Evolutionary conservation across 1,140 invertebrate genomes (phyloP).

Genomic region (Pseudomyrmex dendroicus): DNA sequence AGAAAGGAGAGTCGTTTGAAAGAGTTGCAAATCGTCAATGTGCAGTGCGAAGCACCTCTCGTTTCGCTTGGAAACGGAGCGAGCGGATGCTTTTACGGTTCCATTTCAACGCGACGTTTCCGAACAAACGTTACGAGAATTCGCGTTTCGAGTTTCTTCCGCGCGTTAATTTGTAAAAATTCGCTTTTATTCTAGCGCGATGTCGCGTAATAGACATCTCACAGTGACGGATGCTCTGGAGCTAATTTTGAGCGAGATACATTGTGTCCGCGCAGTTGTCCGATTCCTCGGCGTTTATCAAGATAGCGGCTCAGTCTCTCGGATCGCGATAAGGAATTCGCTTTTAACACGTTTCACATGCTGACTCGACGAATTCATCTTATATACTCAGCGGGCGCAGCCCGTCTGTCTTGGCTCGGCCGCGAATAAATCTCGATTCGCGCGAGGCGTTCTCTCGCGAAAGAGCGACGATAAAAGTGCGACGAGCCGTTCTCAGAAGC

Average conservation of each 20-base stretch:
- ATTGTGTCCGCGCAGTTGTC: background rate
- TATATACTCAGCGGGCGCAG: background rate
- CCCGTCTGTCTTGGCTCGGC: constrained; percentile 15
- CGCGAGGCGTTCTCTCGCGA: constrained; percentile 26
- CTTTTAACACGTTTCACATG: constrained; percentile 11
- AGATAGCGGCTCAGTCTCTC: constrained; percentile 14
- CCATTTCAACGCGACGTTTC: constrained; percentile 21
- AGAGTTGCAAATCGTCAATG: background rate
- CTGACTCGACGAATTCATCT: constrained; percentile 17
- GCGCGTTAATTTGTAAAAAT: constrained; percentile 22
- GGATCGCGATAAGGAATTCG: constrained; percentile 35
- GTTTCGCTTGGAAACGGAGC: constrained; percentile 11
- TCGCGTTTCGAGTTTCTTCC: constrained; percentile 33
- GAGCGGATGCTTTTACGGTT: constrained; percentile 32
- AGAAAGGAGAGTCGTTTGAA: constrained; percentile 25
- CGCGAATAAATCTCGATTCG: constrained; percentile 55
- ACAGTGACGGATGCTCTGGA: constrained; percentile 15
- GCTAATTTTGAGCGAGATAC: constrained; percentile 25
- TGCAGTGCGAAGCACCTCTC: background rate
- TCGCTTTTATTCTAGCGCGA: background rate
- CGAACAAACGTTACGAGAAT: constrained; percentile 35
- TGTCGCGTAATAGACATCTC: background rate
- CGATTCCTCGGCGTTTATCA: constrained; percentile 24
- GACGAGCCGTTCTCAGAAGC: constrained; percentile 55
- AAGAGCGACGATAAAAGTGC: constrained; percentile 50